phyloP scores from a whole-genome alignment of 2,797 vertebrate genomes.

The Hemitrygon akajei region DNA sequence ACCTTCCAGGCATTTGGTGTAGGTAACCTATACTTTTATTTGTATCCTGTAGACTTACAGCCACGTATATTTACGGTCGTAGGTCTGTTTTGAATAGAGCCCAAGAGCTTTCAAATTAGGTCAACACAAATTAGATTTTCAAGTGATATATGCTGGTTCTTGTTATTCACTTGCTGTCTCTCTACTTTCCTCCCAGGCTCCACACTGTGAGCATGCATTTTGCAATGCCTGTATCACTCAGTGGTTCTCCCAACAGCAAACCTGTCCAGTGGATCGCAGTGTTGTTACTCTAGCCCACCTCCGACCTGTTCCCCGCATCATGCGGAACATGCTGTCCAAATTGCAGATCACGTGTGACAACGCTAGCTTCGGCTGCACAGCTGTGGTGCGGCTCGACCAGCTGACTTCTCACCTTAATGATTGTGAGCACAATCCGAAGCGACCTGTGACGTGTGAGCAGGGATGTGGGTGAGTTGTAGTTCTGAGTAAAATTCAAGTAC shows the following conservation, averaged over 20 bases:
- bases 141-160: slow-evolving; percentile 1
- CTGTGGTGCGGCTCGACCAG: slow-evolving; percentile 87
- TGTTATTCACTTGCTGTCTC: slow-evolving; percentile 1
- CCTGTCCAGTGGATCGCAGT: slow-evolving; percentile 93
- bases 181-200: slow-evolving; percentile 63
- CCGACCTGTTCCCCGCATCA: slow-evolving; percentile 93
- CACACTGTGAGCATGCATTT: slow-evolving; percentile 97
- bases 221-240: slow-evolving; percentile 98
- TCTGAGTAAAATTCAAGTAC: not conserved
- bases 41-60: not conserved
- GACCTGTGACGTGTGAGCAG: slow-evolving; percentile 89
- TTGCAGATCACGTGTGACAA: slow-evolving; percentile 96
- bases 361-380: slow-evolving; percentile 84
- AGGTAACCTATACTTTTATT: not conserved
- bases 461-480: slow-evolving; percentile 82
- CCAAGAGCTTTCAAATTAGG: not conserved
- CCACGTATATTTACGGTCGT: not conserved
- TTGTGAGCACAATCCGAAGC: slow-evolving; percentile 96
- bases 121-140: not conserved
- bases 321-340: slow-evolving; percentile 98
- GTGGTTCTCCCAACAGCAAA: slow-evolving; percentile 98
- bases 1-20: not conserved
- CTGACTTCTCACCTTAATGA: slow-evolving; percentile 92
- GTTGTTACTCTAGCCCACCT: slow-evolving; percentile 96
- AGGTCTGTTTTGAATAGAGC: slow-evolving; percentile 13